phyloP scores from a whole-genome alignment of 1,140 invertebrate genomes.

The Brachionus calyciflorus region DNA sequence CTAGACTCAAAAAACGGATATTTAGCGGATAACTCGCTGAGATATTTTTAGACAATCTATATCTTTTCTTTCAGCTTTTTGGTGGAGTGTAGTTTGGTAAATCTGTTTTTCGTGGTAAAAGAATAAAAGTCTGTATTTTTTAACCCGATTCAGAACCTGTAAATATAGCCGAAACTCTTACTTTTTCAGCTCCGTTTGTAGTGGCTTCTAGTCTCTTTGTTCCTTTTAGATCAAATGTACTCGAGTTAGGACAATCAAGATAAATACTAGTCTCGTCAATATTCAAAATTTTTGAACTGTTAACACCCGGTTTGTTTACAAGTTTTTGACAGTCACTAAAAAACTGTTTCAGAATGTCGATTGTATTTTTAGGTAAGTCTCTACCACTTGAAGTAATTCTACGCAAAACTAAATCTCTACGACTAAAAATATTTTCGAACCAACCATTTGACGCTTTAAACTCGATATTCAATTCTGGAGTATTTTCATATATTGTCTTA shows the following conservation, averaged over 20 bases:
- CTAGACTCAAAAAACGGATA: no score
- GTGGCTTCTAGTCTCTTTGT: neutral
- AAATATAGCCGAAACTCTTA: constrained; percentile 2
- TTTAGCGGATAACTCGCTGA: no score
- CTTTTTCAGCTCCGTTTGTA: neutral
- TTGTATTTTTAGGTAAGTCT: neutral
- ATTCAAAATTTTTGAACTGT: neutral
- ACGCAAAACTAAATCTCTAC: neutral
- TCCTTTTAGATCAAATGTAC: neutral
- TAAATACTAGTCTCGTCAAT: no score
- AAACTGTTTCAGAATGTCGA: neutral
- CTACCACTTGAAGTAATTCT: neutral
- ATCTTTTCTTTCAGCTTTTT: neutral
- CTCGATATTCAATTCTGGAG: no score
- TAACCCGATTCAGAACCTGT: neutral
- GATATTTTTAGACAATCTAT: no score
- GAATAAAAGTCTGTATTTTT: neutral
- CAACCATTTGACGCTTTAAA: neutral
- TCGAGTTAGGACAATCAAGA: neutral
- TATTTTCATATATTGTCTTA: neutral
- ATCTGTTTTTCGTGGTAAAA: no score
- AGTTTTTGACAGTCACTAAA: neutral
- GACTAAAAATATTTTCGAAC: neutral
- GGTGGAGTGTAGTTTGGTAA: neutral
- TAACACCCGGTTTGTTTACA: neutral